Conservation (phyloP, 35 echinoderm and acorn worm genomes). For the Patiria miniata region DNA sequence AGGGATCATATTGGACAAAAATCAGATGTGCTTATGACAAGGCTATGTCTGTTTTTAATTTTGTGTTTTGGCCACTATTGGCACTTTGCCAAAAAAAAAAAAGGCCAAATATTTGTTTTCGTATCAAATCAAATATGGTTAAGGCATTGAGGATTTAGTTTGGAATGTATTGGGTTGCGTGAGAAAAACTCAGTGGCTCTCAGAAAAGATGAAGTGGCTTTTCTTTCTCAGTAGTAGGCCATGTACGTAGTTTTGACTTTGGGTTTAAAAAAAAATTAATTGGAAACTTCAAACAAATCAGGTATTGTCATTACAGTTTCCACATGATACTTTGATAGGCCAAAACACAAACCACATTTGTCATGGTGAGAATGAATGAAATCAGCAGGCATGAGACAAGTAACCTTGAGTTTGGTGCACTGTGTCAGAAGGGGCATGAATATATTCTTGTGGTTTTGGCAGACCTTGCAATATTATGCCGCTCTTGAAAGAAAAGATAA, state of each 20-base stretch:
- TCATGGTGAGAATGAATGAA: too few species aligned
- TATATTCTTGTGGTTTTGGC: too few species aligned
- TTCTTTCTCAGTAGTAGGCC: neutral
- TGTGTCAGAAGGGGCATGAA: too few species aligned
- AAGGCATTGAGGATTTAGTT: neutral
- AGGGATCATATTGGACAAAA: neutral
- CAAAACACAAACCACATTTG: too few species aligned
- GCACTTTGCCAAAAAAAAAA: neutral
- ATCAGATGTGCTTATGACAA: slow-evolving; percentile 16
- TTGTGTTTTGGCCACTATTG: neutral
- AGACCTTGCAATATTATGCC: too few species aligned
- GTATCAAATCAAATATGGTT: neutral
- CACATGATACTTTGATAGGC: too few species aligned
- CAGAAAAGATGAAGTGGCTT: neutral
- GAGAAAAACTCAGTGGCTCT: neutral
- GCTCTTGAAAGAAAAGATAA: too few species aligned
- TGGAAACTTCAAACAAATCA: too few species aligned
- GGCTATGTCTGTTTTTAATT: neutral
- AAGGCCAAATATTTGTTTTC: neutral
- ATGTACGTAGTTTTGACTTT: neutral
- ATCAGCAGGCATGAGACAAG: too few species aligned
- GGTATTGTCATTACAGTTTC: too few species aligned
- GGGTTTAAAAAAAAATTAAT: too few species aligned
- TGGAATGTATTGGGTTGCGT: neutral
- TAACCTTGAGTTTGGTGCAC: too few species aligned